A percentile compares a stretch with the other conserved stretches of the same genome.
phyloP scores from a whole-genome alignment of 2,113 vertebrate species.

The Takifugu bimaculatus region DNA sequence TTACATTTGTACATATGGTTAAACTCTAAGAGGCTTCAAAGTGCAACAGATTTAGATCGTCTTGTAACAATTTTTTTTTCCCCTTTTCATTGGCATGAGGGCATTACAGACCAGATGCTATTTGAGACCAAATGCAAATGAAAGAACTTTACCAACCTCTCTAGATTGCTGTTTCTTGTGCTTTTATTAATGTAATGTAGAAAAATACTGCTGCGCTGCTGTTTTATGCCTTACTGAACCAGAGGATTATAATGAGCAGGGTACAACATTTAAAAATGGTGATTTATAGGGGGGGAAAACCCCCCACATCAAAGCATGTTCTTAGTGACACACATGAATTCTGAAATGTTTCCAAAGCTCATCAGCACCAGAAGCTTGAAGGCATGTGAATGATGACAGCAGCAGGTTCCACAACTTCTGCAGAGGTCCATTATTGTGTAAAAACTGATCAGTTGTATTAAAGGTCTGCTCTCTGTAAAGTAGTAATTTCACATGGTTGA shows the following conservation, averaged over 20 bases:
- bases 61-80: no score
- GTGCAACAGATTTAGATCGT: no score
- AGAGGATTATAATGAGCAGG: neutral
- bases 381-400: neutral
- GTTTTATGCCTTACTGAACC: neutral
- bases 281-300: no score
- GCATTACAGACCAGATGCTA: no score
- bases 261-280: neutral
- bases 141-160: no score
- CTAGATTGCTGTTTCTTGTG: neutral
- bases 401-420: constrained; percentile 1
- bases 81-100: no score
- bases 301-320: no score
- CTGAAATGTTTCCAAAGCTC: neutral
- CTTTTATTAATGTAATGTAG: neutral
- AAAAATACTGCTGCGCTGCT: neutral
- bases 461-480: no score
- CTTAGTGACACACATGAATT: neutral
- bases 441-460: neutral
- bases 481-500: neutral
- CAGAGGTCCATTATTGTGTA: neutral
- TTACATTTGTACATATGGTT: neutral
- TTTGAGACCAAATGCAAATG: neutral
- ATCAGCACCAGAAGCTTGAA: neutral
- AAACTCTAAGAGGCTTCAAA: neutral